phyloP scores from a whole-genome alignment of 2,888 invertebrate genomes.

The Nymphalis polychloros region DNA sequence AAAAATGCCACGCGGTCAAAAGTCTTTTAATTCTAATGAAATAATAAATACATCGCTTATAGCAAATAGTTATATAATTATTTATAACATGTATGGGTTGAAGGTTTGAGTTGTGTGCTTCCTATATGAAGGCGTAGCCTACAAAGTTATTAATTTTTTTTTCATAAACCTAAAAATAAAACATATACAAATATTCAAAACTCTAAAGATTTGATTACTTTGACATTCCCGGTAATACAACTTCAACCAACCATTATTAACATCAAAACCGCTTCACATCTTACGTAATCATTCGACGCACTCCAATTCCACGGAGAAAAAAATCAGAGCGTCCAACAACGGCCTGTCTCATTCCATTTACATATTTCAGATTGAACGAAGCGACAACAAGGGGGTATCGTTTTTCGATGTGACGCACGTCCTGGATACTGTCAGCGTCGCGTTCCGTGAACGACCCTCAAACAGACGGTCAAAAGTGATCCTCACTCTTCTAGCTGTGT shows the following conservation, averaged over 20 bases:
- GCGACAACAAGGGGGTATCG: conserved; percentile 66
- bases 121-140: too few relatives aligned
- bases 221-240: not conserved
- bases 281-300: not conserved
- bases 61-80: too few relatives aligned
- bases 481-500: conserved; percentile 73
- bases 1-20: too few relatives aligned
- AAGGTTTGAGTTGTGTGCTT: too few relatives aligned
- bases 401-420: conserved; percentile 89
- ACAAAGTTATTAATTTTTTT: too few relatives aligned
- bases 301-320: not conserved
- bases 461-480: conserved; percentile 68
- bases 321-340: conserved; percentile 8
- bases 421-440: conserved; percentile 72
- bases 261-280: not conserved
- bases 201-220: not conserved
- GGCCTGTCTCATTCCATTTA: conserved; percentile 15
- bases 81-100: too few relatives aligned
- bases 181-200: too few relatives aligned
- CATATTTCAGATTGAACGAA: conserved; percentile 61
- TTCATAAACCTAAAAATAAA: too few relatives aligned
- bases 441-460: conserved; percentile 63
- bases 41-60: too few relatives aligned
- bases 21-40: too few relatives aligned
- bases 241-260: not conserved